These are phyloP conservation scores for Anguilla marmorata DNA, from an alignment of 2,797 vertebrate genomes.

Conservation along the genomic window DNA sequence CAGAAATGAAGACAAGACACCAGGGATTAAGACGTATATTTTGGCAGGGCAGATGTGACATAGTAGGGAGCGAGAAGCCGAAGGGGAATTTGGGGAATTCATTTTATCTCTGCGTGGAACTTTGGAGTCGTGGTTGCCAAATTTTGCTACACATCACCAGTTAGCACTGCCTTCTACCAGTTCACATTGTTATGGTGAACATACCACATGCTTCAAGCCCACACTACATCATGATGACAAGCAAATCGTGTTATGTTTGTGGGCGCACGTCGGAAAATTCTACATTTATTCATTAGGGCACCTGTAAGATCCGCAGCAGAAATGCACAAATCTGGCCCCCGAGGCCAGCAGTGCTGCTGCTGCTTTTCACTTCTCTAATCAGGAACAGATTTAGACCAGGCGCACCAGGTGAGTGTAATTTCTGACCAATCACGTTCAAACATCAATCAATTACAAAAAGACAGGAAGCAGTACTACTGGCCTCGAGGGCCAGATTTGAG, in stretches of 20 bases:
- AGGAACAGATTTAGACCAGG: not conserved
- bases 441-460: not conserved
- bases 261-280: not conserved
- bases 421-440: not conserved
- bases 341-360: not conserved
- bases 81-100: not conserved
- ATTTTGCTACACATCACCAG: not conserved
- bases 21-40: not conserved
- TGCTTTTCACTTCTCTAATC: not conserved
- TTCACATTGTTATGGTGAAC: not conserved
- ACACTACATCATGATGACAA: not conserved
- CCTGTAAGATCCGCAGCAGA: not conserved
- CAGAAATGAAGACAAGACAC: not conserved
- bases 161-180: conserved; percentile 1
- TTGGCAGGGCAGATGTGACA: not conserved
- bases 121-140: not conserved
- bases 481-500: not conserved
- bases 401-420: not conserved
- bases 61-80: not conserved
- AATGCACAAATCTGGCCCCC: not conserved
- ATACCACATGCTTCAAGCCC: not conserved
- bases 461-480: not conserved
- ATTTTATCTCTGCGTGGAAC: not conserved
- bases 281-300: not conserved
- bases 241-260: not conserved